Evolutionary conservation across 2,888 invertebrate species (phyloP).

Genomic region (Nebria brevicollis): DNA sequence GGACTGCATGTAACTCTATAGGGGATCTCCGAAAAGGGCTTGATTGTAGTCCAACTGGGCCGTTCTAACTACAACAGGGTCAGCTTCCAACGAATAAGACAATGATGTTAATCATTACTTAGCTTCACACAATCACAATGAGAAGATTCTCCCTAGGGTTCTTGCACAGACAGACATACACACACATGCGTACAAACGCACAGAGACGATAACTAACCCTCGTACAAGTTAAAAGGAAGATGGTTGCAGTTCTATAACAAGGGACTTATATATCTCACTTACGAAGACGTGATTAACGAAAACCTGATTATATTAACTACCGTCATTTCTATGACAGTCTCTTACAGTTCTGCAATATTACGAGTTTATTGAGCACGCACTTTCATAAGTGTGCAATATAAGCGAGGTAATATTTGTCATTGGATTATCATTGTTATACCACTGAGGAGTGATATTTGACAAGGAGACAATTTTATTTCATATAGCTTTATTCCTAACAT

Average conservation of each 20-base stretch:
- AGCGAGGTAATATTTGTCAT: slow-evolving; percentile 8
- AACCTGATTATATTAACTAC: slow-evolving; percentile 32
- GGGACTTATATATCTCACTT: neutral
- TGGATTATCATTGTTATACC: neutral
- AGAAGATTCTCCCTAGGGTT: neutral
- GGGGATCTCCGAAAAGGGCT: slow-evolving; percentile 19
- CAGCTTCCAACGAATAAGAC: slow-evolving; percentile 15
- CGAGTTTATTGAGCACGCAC: neutral
- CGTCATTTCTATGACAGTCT: neutral
- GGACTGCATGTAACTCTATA: slow-evolving; percentile 21
- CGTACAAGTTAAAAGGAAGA: neutral
- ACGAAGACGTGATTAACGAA: slow-evolving; percentile 20
- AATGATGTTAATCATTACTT: slow-evolving; percentile 38
- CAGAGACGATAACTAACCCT: neutral
- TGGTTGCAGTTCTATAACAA: neutral
- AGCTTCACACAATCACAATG: slow-evolving; percentile 18
- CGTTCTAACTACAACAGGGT: slow-evolving; percentile 16
- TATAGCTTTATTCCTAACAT: no score
- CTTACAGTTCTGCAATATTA: slow-evolving; percentile 7
- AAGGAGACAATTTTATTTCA: no score
- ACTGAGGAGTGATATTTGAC: neutral
- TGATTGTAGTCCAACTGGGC: neutral
- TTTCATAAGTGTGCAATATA: slow-evolving; percentile 2
- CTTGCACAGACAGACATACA: neutral
- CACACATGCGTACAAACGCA: neutral